Percentiles rank a stretch among this genome's conserved stretches.
Evolutionary conservation across 2,797 vertebrate genomes (phyloP).

Genomic region (Anomalospiza imberbis): DNA sequence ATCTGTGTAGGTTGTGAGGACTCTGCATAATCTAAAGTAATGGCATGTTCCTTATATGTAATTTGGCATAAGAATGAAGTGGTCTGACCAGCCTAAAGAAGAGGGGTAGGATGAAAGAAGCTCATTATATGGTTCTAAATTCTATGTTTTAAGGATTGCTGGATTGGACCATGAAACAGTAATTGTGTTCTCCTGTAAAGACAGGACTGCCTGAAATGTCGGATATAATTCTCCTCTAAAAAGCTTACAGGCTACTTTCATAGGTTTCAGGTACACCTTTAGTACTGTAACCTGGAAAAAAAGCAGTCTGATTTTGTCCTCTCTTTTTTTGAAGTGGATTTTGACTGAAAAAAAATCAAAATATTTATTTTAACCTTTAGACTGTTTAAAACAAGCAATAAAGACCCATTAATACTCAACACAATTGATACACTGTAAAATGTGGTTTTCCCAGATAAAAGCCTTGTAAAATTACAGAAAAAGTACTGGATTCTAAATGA

Average conservation of each 20-base stretch:
- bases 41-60: neutral
- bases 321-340: neutral
- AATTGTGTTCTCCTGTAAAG: neutral
- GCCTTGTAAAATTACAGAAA: neutral
- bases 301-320: neutral
- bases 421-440: neutral
- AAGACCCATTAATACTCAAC: neutral
- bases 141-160: neutral
- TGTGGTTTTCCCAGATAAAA: neutral
- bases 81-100: neutral
- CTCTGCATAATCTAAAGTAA: neutral
- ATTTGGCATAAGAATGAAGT: neutral
- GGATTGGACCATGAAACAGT: neutral
- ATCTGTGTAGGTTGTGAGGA: neutral
- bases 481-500: neutral
- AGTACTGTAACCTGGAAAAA: neutral
- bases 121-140: neutral
- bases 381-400: neutral
- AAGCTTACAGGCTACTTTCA: neutral
- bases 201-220: fast-evolving
- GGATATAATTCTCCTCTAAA: neutral
- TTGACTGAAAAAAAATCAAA: neutral
- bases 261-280: neutral
- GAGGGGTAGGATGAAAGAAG: neutral
- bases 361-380: neutral